Evolutionary conservation across 2,113 vertebrate species (phyloP), one percentile per base, ranked within the genome.

Genomic region (Dasypus novemcinctus): DNA sequence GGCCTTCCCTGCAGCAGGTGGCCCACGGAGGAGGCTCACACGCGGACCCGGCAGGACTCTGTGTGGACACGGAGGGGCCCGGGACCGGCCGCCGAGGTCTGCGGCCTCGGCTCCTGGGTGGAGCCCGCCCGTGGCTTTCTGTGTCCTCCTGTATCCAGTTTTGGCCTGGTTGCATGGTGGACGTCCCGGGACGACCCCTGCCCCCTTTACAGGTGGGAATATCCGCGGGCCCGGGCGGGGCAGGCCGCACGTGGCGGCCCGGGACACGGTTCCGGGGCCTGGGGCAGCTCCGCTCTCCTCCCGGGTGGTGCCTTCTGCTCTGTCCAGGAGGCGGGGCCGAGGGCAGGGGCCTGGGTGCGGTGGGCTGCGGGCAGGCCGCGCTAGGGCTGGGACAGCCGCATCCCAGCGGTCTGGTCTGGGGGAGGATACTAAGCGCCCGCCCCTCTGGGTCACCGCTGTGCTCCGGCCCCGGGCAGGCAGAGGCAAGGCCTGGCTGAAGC

Each of bases 161-260:
- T 15, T 5, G 41, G 17, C 12, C 1, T 76, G 17, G 31, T 8
- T 27, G 43, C 59, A n/a, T 17, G 10, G 43, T 8, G n/a, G 69
- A 29, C 1, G 9, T 23, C 31, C 33, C 29, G 0, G 23, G 36
- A 15, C 2, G 4, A 9, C 43, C 2, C 23, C n/a, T 4, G 0
- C 18, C 29, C 18, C 46, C 10, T 10, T 33, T 43, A 29, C 29
- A 33, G 46, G 59, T 7, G 0, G 0, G 61, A 14, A 13, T 10
- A n/a, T n/a, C n/a, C n/a, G n/a, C n/a, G n/a, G n/a, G n/a, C n/a
- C n/a, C n/a, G n/a, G n/a, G n/a, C n/a, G n/a, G n/a, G n/a, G n/a
- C n/a, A n/a, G n/a, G n/a, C n/a, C n/a, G n/a, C n/a, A n/a, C n/a
- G n/a, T n/a, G n/a, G n/a, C n/a, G n/a, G n/a, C 38, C 0, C 1